Conservation (phyloP, 2,113 vertebrate genomes). For the Podarcis cretensis region DNA sequence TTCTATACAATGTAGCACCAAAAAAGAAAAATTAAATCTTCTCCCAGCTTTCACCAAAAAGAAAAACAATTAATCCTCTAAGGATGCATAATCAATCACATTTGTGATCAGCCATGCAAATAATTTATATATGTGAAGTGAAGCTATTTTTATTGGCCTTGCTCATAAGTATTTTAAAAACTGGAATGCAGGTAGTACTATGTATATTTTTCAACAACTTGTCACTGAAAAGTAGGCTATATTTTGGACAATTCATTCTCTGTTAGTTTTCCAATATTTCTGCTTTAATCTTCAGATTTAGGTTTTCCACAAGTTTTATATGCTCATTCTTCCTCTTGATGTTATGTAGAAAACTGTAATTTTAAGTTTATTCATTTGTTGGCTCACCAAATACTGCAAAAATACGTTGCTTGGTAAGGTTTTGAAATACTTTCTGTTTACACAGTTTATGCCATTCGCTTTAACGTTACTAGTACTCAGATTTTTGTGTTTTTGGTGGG, state of each 20-base stretch:
- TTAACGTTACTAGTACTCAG: constrained; percentile 65
- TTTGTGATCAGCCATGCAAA: background rate
- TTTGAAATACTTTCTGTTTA: constrained; percentile 65
- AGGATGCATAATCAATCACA: background rate
- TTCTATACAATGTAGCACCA: background rate
- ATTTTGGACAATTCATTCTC: constrained; percentile 65
- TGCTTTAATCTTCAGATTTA: constrained; percentile 67
- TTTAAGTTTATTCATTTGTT: constrained; percentile 67
- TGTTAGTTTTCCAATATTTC: constrained; percentile 63
- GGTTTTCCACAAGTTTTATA: constrained; percentile 64
- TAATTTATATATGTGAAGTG: background rate
- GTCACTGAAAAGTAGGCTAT: constrained; percentile 48
- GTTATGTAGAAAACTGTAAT: constrained; percentile 59
- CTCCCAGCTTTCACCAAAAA: background rate
- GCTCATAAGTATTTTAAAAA: constrained; percentile 34
- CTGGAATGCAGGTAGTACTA: constrained; percentile 36
- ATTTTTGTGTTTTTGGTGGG: constrained; percentile 50
- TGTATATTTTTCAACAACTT: constrained; percentile 54
- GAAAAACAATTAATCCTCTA: background rate
- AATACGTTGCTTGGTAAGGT: constrained; percentile 56
- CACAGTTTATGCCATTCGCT: constrained; percentile 69
- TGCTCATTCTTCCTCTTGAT: constrained; percentile 69
- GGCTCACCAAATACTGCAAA: constrained; percentile 43
- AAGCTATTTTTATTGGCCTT: constrained; percentile 36
- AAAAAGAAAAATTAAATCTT: background rate